Evolutionary conservation across 2,113 vertebrate species (phyloP).

Genomic region (Sula dactylatra): DNA sequence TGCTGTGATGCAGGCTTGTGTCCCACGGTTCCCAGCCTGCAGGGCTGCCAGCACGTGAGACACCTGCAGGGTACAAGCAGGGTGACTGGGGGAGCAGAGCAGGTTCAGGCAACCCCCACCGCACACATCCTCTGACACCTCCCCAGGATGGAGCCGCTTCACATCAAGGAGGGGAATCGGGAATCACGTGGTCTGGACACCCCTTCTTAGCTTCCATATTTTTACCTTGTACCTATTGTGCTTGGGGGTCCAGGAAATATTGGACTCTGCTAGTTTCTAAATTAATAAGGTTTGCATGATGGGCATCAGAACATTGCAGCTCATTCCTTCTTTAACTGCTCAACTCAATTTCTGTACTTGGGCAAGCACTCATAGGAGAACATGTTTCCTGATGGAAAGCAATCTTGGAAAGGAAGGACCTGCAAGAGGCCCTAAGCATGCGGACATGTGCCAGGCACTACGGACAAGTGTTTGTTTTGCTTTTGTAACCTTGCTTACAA

Average conservation of each 20-base stretch:
- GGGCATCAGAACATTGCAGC: not conserved
- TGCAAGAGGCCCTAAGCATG: not conserved
- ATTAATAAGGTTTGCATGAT: not conserved
- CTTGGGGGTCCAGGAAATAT: not conserved
- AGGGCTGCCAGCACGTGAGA: slow-evolving; percentile 87
- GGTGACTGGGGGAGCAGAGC: not conserved
- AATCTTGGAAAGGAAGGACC: not conserved
- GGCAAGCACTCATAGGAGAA: not conserved
- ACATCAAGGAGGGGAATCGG: not conserved
- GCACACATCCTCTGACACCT: not conserved
- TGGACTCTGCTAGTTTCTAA: not conserved
- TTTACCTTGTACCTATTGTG: not conserved
- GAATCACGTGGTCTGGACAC: not conserved
- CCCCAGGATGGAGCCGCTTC: not conserved
- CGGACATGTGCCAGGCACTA: not conserved
- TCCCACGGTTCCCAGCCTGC: slow-evolving; percentile 85
- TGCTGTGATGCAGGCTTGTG: not conserved
- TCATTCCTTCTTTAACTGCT: not conserved
- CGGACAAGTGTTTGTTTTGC: not conserved
- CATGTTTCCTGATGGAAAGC: not conserved
- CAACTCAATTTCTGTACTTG: not conserved
- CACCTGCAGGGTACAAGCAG: slow-evolving; percentile 69
- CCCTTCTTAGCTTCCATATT: not conserved
- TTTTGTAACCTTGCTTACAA: not conserved
- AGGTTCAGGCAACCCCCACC: not conserved